Evolutionary conservation across 92 coral and sea anemone species (phyloP).

Genomic region (Montipora capitata): DNA sequence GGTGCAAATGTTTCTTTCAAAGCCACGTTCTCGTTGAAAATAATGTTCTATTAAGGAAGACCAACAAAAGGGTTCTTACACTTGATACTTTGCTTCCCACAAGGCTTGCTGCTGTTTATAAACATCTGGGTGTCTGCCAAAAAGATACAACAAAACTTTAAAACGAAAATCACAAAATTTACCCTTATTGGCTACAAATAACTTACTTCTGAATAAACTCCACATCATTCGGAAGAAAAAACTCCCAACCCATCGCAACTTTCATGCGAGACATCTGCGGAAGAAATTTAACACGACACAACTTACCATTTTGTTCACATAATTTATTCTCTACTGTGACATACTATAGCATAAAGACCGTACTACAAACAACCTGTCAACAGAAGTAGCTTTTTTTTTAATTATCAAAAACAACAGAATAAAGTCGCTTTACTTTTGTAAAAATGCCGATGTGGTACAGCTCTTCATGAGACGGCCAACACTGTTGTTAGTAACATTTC

Average conservation of each 20-base stretch:
- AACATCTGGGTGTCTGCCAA: conserved; percentile 88
- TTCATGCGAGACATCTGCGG: conserved; percentile 91
- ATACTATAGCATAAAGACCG: too few species aligned
- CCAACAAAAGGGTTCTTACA: conserved; percentile 68
- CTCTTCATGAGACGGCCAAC: too few species aligned
- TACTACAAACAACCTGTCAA: too few species aligned
- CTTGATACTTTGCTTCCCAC: conserved; percentile 92
- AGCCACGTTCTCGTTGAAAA: too few species aligned
- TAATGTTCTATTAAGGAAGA: background rate
- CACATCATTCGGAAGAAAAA: conserved; percentile 86
- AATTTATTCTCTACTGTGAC: too few species aligned
- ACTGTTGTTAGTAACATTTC: background rate
- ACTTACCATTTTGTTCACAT: background rate
- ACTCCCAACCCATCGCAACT: conserved; percentile 98
- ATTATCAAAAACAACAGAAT: too few species aligned
- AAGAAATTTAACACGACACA: background rate
- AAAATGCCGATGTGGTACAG: too few species aligned
- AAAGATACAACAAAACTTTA: background rate
- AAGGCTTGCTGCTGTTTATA: conserved; percentile 85
- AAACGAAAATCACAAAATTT: background rate
- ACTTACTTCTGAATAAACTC: conserved; percentile 95
- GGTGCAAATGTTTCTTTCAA: too few species aligned
- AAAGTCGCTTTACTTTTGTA: too few species aligned
- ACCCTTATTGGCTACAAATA: background rate
- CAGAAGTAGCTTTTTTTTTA: too few species aligned